These are phyloP conservation scores for Platycercus adscitus DNA, from an alignment of 2,113 vertebrate genomes.

Conservation along the genomic window DNA sequence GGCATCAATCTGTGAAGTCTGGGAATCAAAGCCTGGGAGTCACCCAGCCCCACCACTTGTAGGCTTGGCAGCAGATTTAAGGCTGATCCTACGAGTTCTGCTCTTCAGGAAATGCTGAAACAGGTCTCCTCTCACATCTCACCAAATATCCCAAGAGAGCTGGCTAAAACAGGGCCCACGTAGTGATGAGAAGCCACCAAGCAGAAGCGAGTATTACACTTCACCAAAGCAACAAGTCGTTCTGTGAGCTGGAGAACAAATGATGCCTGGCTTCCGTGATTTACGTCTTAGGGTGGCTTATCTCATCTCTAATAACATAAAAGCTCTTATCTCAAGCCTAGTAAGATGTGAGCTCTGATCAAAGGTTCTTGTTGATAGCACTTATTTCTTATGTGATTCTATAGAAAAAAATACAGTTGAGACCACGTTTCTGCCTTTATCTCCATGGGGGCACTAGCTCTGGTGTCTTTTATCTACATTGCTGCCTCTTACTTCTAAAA, in stretches of 20 bases:
- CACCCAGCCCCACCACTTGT: neutral
- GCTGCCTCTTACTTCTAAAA: neutral
- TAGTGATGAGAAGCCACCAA: neutral
- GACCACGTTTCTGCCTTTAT: neutral
- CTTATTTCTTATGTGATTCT: constrained; percentile 9
- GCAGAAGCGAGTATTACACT: neutral
- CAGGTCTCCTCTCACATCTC: neutral
- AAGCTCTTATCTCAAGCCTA: constrained; percentile 1
- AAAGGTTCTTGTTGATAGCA: constrained; percentile 19
- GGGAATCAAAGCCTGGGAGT: neutral
- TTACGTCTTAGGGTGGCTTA: neutral
- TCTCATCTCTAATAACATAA: neutral
- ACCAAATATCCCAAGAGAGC: neutral
- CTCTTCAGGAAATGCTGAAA: neutral
- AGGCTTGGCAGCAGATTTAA: neutral
- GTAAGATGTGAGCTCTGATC: constrained; percentile 10
- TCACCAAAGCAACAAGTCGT: neutral
- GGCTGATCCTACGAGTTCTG: neutral
- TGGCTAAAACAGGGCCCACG: neutral
- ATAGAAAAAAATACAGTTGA: neutral
- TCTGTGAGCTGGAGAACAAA: neutral
- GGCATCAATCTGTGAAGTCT: neutral
- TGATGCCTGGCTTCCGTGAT: neutral
- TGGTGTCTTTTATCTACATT: constrained; percentile 38
- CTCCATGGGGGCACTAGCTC: neutral